Conservation (phyloP, 2,113 vertebrate genomes). For the Malurus elegans region DNA sequence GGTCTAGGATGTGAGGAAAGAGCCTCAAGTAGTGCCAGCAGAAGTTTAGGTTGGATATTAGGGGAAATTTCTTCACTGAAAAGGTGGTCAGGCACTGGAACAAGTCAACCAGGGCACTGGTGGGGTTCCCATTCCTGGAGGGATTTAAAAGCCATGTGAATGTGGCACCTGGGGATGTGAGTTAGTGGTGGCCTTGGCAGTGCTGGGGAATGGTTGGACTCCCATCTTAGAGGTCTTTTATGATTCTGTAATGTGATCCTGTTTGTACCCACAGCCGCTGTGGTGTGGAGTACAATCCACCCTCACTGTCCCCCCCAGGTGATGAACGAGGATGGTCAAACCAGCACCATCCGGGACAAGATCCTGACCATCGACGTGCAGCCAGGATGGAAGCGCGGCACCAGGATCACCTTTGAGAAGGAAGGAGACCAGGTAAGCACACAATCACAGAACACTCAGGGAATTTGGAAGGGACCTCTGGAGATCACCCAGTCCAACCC, state of each 20-base stretch:
- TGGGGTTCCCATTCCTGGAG: not conserved
- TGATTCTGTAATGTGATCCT: rapidly evolving
- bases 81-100: not conserved
- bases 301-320: conserved; percentile 70
- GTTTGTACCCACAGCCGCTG: not conserved
- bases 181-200: not conserved
- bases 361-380: conserved; percentile 86
- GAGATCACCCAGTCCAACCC: not conserved
- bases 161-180: not conserved
- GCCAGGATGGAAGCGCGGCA: conserved; percentile 89
- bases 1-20: not conserved
- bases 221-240: not conserved
- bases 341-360: conserved; percentile 90
- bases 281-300: rapidly evolving
- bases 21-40: not conserved
- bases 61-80: not conserved
- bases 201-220: not conserved
- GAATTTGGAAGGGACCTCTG: not conserved
- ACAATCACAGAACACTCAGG: rapidly evolving
- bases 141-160: not conserved
- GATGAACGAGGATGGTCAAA: conserved; percentile 87
- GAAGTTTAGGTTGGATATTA: not conserved
- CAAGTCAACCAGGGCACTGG: not conserved
- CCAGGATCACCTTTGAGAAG: conserved; percentile 83
- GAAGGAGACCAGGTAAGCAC: conserved; percentile 90